A percentile compares a stretch with the other conserved stretches of the same genome.
Evolutionary conservation across 1,140 invertebrate genomes (phyloP).

Genomic region (Araneus ventricosus): DNA sequence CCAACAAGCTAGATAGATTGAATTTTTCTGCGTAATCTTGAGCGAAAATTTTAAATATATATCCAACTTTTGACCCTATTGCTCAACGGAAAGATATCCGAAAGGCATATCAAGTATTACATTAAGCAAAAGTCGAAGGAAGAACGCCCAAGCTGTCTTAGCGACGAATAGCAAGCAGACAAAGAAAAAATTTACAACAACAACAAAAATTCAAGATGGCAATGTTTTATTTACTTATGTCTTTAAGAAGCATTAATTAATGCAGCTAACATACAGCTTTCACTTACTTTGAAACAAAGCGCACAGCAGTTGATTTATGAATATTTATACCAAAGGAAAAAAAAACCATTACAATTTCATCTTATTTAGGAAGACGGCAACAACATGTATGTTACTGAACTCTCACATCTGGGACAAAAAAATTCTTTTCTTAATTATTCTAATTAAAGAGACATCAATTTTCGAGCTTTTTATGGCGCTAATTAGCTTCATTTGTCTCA

Average conservation of each 20-base stretch:
- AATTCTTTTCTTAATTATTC: not conserved
- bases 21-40: too few species aligned
- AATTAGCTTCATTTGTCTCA: not conserved
- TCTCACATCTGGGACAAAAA: not conserved
- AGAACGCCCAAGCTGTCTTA: too few species aligned
- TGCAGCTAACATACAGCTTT: not conserved
- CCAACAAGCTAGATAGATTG: too few species aligned
- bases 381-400: not conserved
- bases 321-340: not conserved
- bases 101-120: too few species aligned
- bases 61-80: too few species aligned
- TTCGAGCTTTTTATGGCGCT: not conserved
- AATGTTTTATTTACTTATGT: not conserved
- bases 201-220: not conserved
- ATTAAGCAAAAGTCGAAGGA: too few species aligned
- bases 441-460: conserved; percentile 36
- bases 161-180: too few species aligned
- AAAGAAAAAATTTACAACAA: too few species aligned
- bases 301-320: not conserved
- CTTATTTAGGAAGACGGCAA: not conserved
- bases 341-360: not conserved
- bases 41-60: too few species aligned
- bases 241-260: not conserved
- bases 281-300: not conserved
- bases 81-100: too few species aligned